Base-by-base conservation (phyloP, 2,113 vertebrate species). In the Rana temporaria region DNA sequence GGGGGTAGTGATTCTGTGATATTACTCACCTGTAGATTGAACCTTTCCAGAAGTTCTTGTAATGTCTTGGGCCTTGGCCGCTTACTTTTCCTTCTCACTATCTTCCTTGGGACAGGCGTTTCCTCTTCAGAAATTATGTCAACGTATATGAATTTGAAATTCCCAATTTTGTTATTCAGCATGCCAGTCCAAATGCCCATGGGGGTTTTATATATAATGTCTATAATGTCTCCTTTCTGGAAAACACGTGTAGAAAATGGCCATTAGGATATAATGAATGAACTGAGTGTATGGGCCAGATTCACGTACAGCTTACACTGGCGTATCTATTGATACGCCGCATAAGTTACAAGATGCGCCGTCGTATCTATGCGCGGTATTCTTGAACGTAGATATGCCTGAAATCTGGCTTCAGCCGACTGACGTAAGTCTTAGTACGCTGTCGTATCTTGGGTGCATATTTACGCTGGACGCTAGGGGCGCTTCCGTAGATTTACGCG, bases 111-210 rank as follows among this genome's bases (percentile, higher is more conserved):
- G 88, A 91, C 91, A 32, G 85, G 77, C 2, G 78, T 52, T 83
- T 93, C 94, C 15, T 92, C 92, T 86, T 93, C 92, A 65, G 77
- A 93, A 85, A 90, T 94, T 59, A 95, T 73, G 75, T 99, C 95
- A 84, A 98, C 97, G 0, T 99, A 99, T 89, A 99, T 96, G 85
- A 99, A 99, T 89, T 99, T 99, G 88, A 99, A 99, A 85, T 92
- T 95, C 78, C 98, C 97, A 17, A 95, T 88, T 86, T 93, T 96
- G 84, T 93, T 93, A 70, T 97, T 95, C 84, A 99, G 82, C 92
- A 95, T 91, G 68, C 97, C 98, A 0, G 93, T 98, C 97, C 98
- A 99, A 87, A 95, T 98, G 20, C 97, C 98, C 96, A 98, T 96
- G 4, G 96, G 92, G 0, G 96, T 94, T 90, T 96, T 98, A 86